These are phyloP conservation scores for Lonchura striata DNA, from an alignment of 2,113 vertebrate genomes.

Conservation along the genomic window DNA sequence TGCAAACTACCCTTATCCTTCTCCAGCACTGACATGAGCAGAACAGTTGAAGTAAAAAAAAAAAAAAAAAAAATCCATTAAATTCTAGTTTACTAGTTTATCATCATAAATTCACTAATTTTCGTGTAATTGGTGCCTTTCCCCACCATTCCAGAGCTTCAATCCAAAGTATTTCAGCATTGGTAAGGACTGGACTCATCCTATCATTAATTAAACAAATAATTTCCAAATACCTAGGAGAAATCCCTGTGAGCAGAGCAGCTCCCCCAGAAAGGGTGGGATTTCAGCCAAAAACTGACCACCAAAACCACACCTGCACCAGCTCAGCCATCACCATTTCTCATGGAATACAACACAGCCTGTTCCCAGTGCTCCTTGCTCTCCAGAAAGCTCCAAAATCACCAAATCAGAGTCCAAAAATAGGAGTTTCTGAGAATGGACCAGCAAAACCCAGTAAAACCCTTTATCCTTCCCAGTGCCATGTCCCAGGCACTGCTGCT, in stretches of 20 bases:
- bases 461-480: neutral
- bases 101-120: neutral
- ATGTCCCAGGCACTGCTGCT: neutral
- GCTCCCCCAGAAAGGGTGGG: neutral
- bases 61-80: neutral
- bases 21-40: neutral
- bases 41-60: neutral
- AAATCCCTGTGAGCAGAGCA: neutral
- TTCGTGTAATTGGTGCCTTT: neutral
- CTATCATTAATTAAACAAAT: neutral
- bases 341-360: rapidly evolving
- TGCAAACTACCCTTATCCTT: neutral
- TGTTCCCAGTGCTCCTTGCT: rapidly evolving
- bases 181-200: neutral
- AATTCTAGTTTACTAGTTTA: neutral
- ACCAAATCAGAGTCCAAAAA: neutral
- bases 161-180: rapidly evolving
- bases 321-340: neutral
- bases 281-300: neutral
- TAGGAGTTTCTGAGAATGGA: rapidly evolving
- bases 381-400: neutral
- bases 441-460: neutral
- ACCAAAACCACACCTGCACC: neutral
- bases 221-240: neutral
- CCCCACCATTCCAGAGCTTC: rapidly evolving